Evolutionary conservation across 2,113 vertebrate genomes (phyloP).

Genomic region (Hippocampus guttulatus): DNA sequence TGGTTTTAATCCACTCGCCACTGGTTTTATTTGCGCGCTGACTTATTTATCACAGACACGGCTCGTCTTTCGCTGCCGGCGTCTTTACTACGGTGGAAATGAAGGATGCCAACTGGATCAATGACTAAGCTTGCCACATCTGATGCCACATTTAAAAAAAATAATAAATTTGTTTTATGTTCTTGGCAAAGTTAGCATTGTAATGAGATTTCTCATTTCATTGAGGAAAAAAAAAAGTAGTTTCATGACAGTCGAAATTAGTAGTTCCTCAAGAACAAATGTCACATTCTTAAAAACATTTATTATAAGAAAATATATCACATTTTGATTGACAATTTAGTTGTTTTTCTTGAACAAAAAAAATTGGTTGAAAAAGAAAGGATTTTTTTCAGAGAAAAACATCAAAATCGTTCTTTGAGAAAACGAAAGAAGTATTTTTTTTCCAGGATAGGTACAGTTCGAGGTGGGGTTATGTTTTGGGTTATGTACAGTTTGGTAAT

Average conservation of each 20-base stretch:
- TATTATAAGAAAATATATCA: neutral
- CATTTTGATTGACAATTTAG: too few species aligned
- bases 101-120: neutral
- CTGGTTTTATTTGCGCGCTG: conserved; percentile 67
- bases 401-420: too few species aligned
- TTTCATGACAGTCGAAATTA: neutral
- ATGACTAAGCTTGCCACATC: neutral
- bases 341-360: too few species aligned
- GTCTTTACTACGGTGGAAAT: conserved; percentile 37
- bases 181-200: neutral
- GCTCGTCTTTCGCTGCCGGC: conserved; percentile 32
- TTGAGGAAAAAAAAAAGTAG: neutral
- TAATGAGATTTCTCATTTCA: neutral
- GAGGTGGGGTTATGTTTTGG: too few species aligned
- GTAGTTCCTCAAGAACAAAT: neutral
- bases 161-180: neutral
- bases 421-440: too few species aligned
- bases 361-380: too few species aligned
- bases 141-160: neutral
- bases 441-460: too few species aligned
- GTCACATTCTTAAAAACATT: neutral
- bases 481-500: too few species aligned
- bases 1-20: conserved; percentile 59
- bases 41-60: conserved; percentile 66
- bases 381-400: too few species aligned